Conservation (phyloP, 2,113 vertebrate species). For the Syrrhaptes paradoxus region DNA sequence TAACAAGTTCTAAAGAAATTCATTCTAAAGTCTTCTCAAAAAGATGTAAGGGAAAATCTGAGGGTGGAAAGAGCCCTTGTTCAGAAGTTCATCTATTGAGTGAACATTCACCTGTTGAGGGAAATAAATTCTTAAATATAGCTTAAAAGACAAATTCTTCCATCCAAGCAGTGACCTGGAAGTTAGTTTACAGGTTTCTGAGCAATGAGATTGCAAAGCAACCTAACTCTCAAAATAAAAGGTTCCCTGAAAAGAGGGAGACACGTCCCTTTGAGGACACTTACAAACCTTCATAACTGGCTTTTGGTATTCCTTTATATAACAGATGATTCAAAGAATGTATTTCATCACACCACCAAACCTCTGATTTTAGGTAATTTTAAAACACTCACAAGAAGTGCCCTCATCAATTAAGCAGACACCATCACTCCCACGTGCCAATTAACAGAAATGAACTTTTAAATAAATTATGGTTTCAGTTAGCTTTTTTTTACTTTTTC, state of each 20-base stretch:
- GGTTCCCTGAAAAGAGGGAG: not conserved
- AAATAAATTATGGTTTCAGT: not conserved
- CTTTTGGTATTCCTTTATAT: not conserved
- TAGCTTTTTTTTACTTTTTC: not conserved
- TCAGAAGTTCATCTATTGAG: not conserved
- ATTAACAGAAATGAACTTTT: not conserved
- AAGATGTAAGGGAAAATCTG: not conserved
- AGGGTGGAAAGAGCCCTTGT: not conserved
- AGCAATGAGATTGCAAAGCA: not conserved
- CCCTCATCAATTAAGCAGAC: not conserved
- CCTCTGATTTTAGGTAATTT: not conserved
- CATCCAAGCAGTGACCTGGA: not conserved
- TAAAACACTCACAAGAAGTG: not conserved
- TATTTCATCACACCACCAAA: not conserved
- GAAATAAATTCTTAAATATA: not conserved
- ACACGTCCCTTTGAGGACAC: not conserved
- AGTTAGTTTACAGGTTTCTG: not conserved
- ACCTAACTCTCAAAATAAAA: not conserved
- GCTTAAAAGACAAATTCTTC: not conserved
- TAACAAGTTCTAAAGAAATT: not conserved
- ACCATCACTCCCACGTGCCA: rapidly evolving
- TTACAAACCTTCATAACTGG: not conserved
- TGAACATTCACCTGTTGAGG: not conserved
- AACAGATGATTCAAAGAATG: not conserved
- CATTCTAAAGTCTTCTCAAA: not conserved